Conservation (phyloP, 1,140 invertebrate species). For the Dendrolimus punctatus region DNA sequence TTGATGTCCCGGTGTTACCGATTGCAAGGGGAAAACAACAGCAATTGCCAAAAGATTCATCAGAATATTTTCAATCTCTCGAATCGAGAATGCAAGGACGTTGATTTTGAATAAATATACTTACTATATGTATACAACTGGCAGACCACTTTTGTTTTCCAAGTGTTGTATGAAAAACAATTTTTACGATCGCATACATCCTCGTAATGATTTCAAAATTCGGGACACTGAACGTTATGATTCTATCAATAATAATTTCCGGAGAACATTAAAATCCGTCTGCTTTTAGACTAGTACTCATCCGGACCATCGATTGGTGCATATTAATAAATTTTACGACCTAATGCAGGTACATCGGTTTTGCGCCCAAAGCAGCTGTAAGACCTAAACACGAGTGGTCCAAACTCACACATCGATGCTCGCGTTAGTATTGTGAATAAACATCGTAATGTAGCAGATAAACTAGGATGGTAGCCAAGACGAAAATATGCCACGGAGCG, state of each 20-base stretch:
- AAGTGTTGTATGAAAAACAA: too few species aligned
- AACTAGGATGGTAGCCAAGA: constrained; percentile 71
- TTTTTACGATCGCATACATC: too few species aligned
- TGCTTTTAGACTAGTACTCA: background rate
- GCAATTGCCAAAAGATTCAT: constrained; percentile 17
- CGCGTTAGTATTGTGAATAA: constrained; percentile 70
- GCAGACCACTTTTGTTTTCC: constrained; percentile 2
- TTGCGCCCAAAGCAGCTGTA: constrained; percentile 30
- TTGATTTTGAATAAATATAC: constrained; percentile 13
- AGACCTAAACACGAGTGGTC: constrained; percentile 52
- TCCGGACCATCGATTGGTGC: background rate
- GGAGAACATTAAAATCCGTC: too few species aligned
- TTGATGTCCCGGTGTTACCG: constrained; percentile 13
- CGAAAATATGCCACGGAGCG: constrained; percentile 69
- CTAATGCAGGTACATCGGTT: constrained; percentile 14
- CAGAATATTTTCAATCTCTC: constrained; percentile 12
- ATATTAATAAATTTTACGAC: constrained; percentile 9
- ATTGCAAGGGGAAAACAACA: constrained; percentile 14
- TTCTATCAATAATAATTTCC: too few species aligned
- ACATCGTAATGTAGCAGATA: constrained; percentile 71
- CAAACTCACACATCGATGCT: constrained; percentile 65
- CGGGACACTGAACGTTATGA: too few species aligned
- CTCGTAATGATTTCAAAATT: too few species aligned
- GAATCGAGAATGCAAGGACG: constrained; percentile 13
- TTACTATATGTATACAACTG: constrained; percentile 1